Evolutionary conservation across 2,888 invertebrate species (phyloP), one percentile per base, ranked within the genome.

Genomic region (Odontocolon sp.): DNA sequence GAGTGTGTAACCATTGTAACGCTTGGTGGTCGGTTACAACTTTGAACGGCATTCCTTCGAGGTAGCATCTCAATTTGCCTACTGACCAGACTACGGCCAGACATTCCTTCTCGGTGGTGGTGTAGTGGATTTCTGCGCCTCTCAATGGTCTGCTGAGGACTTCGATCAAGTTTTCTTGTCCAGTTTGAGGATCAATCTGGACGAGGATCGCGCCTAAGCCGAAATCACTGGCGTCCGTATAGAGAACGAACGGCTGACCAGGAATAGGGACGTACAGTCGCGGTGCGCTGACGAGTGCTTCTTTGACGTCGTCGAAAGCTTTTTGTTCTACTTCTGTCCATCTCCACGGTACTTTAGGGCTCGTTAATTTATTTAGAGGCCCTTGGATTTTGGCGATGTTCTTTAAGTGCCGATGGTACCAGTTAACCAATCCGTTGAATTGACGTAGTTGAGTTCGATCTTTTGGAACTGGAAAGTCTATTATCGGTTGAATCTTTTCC

Each of bases 221-320:
- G 33, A 33, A 2, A 33, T 33, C 33, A n/a, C 77, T 77, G 1
- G 69, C 69, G 16, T 77, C 77, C 3, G 75, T 75, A 26, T 75
- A 70, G 1, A 70, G 40, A n/a, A 69, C 16, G 40, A 73, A 67
- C 4, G 73, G 66, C 28, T 73, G 67, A 23, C 67, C 67, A 3
- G 73, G 73, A 42, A 57, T 69, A 8, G 74, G 74, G 9, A 40
- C 33, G 18, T 23, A 68, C 16, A 74, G 18, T 2, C 61, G 52
- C 2, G 74, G 63, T 2, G 61, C 42, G 2, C 52, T 42, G 4
- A 16, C 31, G 33, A 74, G 40, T 18, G 68, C 67, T 9, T 61
- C 26, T 33, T 69, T 68, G 2, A 68, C 59, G 11, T 47, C 18
- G 3, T 74, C 74, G 8, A 69, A 74, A 26, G 74, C 45, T 40